Conservation (phyloP, 2,113 vertebrate species). For the Zootoca vivipara region DNA sequence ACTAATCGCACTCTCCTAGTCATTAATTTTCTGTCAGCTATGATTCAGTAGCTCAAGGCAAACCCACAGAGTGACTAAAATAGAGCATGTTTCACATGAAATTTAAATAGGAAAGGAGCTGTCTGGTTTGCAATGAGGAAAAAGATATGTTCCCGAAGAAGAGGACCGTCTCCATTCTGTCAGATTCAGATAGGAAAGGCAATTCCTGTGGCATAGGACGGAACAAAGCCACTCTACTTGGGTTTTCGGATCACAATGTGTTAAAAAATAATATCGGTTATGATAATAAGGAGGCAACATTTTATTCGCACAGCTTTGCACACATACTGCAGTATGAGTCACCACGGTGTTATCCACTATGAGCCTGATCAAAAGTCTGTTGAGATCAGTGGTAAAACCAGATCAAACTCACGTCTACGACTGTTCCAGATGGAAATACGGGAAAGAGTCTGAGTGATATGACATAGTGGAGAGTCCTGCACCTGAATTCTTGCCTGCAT, state of each 20-base stretch:
- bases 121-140: constrained; percentile 33
- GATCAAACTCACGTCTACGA: background rate
- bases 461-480: background rate
- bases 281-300: too few relatives aligned
- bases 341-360: background rate
- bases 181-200: constrained; percentile 11
- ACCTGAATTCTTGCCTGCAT: background rate
- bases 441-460: background rate
- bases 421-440: background rate
- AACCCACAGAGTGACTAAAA: constrained; percentile 73
- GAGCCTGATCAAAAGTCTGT: background rate
- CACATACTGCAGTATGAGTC: background rate
- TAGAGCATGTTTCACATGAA: constrained; percentile 68
- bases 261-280: background rate
- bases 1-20: constrained; percentile 77
- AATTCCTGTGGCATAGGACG: background rate
- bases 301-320: background rate
- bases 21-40: constrained; percentile 83
- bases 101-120: constrained; percentile 66
- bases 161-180: background rate
- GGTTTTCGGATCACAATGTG: background rate
- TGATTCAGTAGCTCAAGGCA: constrained; percentile 69
- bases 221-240: background rate
- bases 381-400: background rate
- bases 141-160: constrained; percentile 23